phyloP scores from a whole-genome alignment of 2,888 invertebrate species.

The Phymatocera aterrima region DNA sequence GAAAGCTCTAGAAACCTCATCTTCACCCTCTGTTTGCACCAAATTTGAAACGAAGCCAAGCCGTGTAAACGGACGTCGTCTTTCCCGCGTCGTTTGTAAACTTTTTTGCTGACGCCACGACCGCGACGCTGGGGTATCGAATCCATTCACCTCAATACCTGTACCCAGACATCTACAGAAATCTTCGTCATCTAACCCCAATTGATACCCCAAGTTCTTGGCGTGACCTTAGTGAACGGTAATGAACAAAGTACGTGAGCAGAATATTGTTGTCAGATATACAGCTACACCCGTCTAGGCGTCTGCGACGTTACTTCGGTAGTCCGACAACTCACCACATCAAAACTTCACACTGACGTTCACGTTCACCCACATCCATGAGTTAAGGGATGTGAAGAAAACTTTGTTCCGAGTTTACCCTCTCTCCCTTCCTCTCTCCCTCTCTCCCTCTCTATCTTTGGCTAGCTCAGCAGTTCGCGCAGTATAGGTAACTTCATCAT shows the following conservation, averaged over 20 bases:
- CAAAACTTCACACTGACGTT: not conserved
- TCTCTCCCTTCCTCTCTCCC: not conserved
- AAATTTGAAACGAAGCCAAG: slow-evolving; percentile 29
- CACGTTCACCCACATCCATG: not conserved
- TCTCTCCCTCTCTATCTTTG: too few relatives aligned
- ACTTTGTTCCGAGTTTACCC: not conserved
- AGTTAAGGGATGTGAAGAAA: slow-evolving; percentile 3
- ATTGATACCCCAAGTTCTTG: slow-evolving; percentile 30
- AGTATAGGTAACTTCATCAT: not conserved
- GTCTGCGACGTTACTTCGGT: not conserved
- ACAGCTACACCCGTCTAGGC: not conserved
- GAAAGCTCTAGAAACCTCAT: slow-evolving; percentile 29
- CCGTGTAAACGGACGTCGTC: not conserved
- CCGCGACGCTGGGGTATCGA: too few relatives aligned
- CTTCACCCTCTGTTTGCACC: slow-evolving; percentile 9
- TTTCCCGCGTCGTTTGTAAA: not conserved
- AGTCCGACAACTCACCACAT: not conserved
- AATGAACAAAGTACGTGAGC: slow-evolving; percentile 35
- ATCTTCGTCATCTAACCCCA: slow-evolving; percentile 12
- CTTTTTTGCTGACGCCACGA: not conserved
- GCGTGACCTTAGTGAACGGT: slow-evolving; percentile 6
- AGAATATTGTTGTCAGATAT: slow-evolving; percentile 1
- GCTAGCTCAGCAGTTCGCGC: too few relatives aligned
- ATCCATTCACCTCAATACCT: not conserved
- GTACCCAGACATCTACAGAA: not conserved